These are phyloP conservation scores for Stenodera caucasica DNA, from an alignment of 2,888 invertebrate genomes.

Conservation along the genomic window DNA sequence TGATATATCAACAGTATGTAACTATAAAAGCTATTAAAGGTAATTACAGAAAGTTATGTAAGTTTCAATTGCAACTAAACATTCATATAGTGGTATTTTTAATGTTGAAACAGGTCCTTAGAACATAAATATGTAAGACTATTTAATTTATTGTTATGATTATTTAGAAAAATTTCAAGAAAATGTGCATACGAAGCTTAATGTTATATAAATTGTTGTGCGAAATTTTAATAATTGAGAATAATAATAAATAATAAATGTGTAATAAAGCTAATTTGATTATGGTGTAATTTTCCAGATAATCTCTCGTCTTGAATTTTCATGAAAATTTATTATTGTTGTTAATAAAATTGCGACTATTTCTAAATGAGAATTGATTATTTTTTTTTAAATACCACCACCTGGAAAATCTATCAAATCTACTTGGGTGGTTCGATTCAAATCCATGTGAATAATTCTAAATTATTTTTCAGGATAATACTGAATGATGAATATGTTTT, in stretches of 20 bases:
- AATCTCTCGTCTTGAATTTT: neutral
- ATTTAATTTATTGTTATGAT: no score
- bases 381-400: no score
- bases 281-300: neutral
- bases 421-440: neutral
- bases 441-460: neutral
- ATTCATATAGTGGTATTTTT: neutral
- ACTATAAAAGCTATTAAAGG: neutral
- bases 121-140: no score
- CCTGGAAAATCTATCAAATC: conserved; percentile 5
- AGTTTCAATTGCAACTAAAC: neutral
- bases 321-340: neutral
- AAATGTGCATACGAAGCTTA: no score
- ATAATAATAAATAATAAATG: neutral
- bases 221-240: no score
- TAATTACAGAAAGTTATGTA: neutral
- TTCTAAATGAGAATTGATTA: neutral
- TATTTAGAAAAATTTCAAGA: no score
- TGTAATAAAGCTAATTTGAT: neutral
- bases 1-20: neutral
- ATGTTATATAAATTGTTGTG: no score
- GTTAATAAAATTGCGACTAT: neutral
- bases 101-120: no score
- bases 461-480: conserved; percentile 5
- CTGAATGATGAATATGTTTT: conserved; percentile 7